These are phyloP conservation scores for Brachionus manjavacas DNA, from an alignment of 1,140 invertebrate species.

Conservation along the genomic window DNA sequence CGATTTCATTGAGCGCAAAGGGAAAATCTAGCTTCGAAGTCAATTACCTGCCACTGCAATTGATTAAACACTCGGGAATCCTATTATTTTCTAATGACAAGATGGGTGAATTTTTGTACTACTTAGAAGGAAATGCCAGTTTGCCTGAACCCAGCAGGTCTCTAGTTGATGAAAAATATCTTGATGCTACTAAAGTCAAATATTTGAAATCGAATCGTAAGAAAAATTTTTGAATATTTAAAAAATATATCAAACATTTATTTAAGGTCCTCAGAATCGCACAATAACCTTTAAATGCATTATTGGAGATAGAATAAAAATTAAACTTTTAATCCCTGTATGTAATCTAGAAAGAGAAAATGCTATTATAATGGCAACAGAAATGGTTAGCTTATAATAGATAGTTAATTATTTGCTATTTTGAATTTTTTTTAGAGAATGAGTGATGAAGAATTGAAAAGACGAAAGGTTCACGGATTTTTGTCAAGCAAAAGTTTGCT, in stretches of 20 bases:
- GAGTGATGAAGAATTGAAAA: conserved; percentile 51
- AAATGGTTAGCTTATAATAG: conserved; percentile 47
- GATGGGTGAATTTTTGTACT: conserved; percentile 56
- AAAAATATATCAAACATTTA: too few species aligned
- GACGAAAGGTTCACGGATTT: conserved; percentile 53
- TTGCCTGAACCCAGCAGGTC: conserved; percentile 50
- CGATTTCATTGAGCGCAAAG: conserved; percentile 47
- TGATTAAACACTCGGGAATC: conserved; percentile 52
- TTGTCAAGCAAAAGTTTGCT: conserved; percentile 50
- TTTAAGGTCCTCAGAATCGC: conserved; percentile 50
- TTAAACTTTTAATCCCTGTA: conserved; percentile 52
- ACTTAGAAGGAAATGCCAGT: conserved; percentile 51
- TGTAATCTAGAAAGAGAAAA: conserved; percentile 51
- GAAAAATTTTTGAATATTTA: not conserved
- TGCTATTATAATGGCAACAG: conserved; percentile 52
- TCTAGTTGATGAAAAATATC: conserved; percentile 46
- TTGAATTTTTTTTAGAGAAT: conserved; percentile 48
- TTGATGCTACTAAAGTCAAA: conserved; percentile 44
- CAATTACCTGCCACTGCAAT: conserved; percentile 53
- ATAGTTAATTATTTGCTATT: too few species aligned
- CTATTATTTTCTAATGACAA: conserved; percentile 54
- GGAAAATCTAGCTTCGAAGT: conserved; percentile 48
- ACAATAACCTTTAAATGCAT: conserved; percentile 57
- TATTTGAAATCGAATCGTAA: conserved; percentile 27
- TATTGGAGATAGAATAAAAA: conserved; percentile 49